A percentile compares a stretch with the other conserved stretches of the same genome.
Evolutionary conservation across 2,797 vertebrate genomes (phyloP).

Genomic region (Limnodromus scolopaceus): DNA sequence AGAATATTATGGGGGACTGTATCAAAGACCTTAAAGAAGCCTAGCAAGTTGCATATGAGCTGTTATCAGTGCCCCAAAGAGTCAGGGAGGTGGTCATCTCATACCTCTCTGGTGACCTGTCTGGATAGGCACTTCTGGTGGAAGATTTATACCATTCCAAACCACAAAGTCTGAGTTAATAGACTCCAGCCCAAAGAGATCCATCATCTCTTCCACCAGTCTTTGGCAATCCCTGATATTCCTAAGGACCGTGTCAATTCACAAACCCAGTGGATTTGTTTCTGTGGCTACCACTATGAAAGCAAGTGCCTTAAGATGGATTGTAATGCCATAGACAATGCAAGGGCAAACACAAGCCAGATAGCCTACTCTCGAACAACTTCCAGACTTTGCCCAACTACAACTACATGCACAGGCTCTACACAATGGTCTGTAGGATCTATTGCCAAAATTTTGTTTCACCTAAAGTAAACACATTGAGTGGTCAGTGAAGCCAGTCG

Average conservation of each 20-base stretch:
- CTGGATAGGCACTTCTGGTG: no score
- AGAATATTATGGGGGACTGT: neutral
- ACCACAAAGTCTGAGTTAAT: neutral
- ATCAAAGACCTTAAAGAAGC: neutral
- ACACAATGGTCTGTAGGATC: no score
- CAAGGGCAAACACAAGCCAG: neutral
- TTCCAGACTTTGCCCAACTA: no score
- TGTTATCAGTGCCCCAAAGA: neutral
- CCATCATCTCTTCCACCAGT: neutral
- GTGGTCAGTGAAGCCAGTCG: accelerated
- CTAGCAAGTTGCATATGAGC: neutral
- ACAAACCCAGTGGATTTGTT: neutral
- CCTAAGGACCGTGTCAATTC: no score
- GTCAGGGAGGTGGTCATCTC: neutral
- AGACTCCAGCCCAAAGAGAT: neutral
- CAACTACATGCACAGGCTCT: neutral
- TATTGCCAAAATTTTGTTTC: neutral
- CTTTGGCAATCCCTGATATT: neutral
- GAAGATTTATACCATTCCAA: neutral
- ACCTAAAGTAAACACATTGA: neutral
- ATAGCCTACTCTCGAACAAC: no score
- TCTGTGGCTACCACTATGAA: neutral
- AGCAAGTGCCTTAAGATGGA: neutral
- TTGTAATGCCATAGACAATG: neutral
- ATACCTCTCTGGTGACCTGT: neutral